Evolutionary conservation across 2,113 vertebrate genomes (phyloP).

Genomic region (Rhinolophus ferrumequinum): DNA sequence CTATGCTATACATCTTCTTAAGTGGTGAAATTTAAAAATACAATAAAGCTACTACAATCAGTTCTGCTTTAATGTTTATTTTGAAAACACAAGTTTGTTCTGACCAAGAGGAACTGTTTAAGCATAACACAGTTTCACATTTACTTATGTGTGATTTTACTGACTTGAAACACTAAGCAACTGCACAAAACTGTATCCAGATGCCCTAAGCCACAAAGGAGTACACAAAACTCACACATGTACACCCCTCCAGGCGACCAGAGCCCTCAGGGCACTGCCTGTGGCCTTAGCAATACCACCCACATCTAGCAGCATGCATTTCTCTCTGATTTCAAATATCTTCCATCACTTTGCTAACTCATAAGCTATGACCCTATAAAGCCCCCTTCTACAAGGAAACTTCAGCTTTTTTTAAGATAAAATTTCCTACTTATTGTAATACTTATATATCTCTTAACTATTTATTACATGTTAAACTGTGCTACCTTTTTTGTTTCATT

Average conservation of each 20-base stretch:
- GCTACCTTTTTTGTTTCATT: not conserved
- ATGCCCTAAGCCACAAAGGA: not conserved
- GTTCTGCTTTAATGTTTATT: not conserved
- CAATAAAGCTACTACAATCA: not conserved
- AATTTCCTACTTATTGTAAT: not conserved
- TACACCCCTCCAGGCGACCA: not conserved
- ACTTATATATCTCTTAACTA: not conserved
- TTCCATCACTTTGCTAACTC: not conserved
- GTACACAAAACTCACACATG: not conserved
- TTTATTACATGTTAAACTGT: not conserved
- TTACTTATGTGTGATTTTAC: not conserved
- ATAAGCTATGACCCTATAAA: not conserved
- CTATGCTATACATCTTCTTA: not conserved
- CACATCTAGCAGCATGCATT: no score
- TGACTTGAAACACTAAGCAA: not conserved
- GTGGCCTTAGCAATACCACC: not conserved
- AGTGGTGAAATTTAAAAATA: not conserved
- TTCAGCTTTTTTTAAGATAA: not conserved
- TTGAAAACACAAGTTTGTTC: conserved; percentile 30
- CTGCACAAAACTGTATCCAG: not conserved
- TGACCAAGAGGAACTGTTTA: not conserved
- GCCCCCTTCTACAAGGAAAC: not conserved
- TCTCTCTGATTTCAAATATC: not conserved
- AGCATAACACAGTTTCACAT: not conserved
- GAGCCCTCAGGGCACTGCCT: not conserved